These are phyloP conservation scores for Dryobotodes eremita DNA, from an alignment of 2,888 invertebrate species.

Conservation along the genomic window DNA sequence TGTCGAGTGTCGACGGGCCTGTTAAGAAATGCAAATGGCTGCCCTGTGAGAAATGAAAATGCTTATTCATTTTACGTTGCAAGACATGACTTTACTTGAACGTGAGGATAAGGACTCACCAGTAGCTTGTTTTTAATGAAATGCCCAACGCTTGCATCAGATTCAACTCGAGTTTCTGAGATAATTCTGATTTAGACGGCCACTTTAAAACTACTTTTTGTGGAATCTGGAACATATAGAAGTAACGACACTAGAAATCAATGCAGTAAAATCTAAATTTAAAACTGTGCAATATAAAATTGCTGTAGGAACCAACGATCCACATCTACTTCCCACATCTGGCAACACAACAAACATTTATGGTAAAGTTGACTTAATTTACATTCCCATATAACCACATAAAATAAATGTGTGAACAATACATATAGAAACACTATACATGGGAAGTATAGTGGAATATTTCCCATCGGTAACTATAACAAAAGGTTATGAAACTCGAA, in stretches of 20 bases:
- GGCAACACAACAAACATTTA: conserved; percentile 24
- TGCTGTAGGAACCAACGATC: conserved; percentile 1
- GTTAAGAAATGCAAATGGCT: conserved; percentile 54
- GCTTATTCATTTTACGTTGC: conserved; percentile 48
- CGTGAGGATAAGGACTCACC: neutral
- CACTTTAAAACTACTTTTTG: neutral
- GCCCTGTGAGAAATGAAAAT: conserved; percentile 55
- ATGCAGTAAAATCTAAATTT: neutral
- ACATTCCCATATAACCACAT: conserved; percentile 52
- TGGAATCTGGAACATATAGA: neutral
- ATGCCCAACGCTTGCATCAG: neutral
- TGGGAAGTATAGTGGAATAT: conserved; percentile 62
- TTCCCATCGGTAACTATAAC: conserved; percentile 63
- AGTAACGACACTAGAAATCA: too few relatives aligned
- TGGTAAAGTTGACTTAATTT: conserved; percentile 57
- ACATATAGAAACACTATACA: conserved; percentile 43
- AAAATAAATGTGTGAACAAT: conserved; percentile 56
- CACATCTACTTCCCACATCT: conserved; percentile 36
- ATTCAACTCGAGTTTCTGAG: conserved; percentile 12
- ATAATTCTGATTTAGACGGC: neutral
- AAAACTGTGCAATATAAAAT: conserved; percentile 5
- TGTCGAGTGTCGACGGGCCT: conserved; percentile 39
- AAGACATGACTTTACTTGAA: conserved; percentile 21
- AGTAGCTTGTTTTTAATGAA: neutral
- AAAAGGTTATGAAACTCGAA: conserved; percentile 65